Base-by-base conservation (phyloP, 2,113 vertebrate genomes). In the Agapornis roseicollis region DNA sequence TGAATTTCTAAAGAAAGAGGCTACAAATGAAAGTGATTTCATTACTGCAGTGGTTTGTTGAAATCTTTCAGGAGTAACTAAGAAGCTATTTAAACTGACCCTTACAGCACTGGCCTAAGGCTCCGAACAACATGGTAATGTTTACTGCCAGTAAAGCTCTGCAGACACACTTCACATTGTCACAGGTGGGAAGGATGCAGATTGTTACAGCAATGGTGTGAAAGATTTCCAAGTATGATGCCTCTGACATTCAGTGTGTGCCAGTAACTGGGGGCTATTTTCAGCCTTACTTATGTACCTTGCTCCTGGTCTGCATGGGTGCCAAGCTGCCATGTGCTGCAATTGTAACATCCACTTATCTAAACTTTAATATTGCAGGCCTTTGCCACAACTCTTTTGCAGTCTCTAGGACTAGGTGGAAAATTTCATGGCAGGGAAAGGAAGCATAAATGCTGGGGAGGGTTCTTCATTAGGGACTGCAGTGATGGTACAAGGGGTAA, bases 31-130 rank as follows among this genome's bases (percentile, higher is more conserved):
- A 86, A 94, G 58, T 29, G 46, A 64, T 74, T 83, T 89, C 29
- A 33, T 90, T 95, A 84, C 70, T 81, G 63, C 63, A 88, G 72
- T 58, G 35, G 53, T 92, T 85, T 63, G n/a, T 50, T 28, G 74
- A 78, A 85, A 81, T 81, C 85, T 96, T 90, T 63, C 27, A 78
- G 60, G 68, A 60, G 47, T 85, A 93, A 91, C 79, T 81, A 85
- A 94, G 87, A 69, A 88, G 37, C 44, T 82, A 41, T 93, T 95
- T 88, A 25, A 29, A 33, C 3, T 83, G 79, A 85, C 88, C 82
- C 85, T 93, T 66, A 44, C 69, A 84, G 23, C 73, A 47, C 24
- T 69, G 70, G 76, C 94, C 85, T 78, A 17, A 44, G 88, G 94
- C 90, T 71, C 77, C 76, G 61, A 68, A 49, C 72, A 93, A 63